Conservation (phyloP, 30 jellyfish, hydroid and myxozoan genomes). For the Chrysaora quinquecirrha region DNA sequence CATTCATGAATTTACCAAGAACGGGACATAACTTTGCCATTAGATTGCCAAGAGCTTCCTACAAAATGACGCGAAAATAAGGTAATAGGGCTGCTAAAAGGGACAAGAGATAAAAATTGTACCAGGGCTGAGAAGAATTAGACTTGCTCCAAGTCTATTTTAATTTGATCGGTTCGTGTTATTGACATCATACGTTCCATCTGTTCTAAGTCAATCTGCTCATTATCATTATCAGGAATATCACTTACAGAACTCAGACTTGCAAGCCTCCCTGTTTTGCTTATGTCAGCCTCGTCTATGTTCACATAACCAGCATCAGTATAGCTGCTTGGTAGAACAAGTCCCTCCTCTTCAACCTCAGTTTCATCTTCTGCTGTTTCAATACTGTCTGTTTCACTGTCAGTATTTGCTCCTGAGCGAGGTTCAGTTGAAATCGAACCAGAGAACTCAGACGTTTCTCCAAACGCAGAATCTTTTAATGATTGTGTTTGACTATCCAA, state of each 20-base stretch:
- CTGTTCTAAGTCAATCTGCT: conserved; percentile 73
- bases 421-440: conserved; percentile 37
- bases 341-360: conserved; percentile 79
- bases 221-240: conserved; percentile 77
- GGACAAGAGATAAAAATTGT: no score
- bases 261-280: conserved; percentile 40
- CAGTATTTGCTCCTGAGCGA: conserved; percentile 23
- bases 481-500: conserved; percentile 38
- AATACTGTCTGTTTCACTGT: conserved; percentile 15
- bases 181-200: conserved; percentile 77
- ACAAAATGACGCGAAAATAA: neutral
- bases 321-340: conserved; percentile 88
- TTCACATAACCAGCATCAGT: conserved; percentile 86
- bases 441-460: conserved; percentile 29
- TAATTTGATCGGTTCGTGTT: no score
- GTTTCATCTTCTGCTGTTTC: conserved; percentile 58
- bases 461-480: conserved; percentile 55
- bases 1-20: conserved; percentile 90
- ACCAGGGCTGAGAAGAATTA: no score
- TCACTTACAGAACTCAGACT: conserved; percentile 80
- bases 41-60: conserved; percentile 83
- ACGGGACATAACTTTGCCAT: conserved; percentile 89
- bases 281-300: conserved; percentile 65
- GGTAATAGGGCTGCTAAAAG: no score
- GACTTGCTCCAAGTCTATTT: no score